Base-by-base conservation (phyloP, 2,113 vertebrate genomes). In the Macquaria ambigua region DNA sequence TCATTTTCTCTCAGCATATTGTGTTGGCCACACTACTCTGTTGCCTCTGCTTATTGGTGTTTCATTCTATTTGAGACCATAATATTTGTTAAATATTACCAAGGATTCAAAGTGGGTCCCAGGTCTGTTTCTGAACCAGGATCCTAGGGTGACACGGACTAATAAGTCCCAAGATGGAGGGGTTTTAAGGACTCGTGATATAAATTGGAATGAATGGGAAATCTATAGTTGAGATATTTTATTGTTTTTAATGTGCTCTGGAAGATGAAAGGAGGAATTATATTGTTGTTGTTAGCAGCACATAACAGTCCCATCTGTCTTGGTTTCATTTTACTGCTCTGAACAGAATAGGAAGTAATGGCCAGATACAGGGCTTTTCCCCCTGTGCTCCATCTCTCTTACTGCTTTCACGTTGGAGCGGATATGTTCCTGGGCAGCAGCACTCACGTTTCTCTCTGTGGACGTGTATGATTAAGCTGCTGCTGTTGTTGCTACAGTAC, bases 391-490 rank as follows among this genome's bases (percentile, higher is more conserved):
- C 67, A 66, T 79, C 69, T 82, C 75, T 85, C 63, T 77, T 88
- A 77, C 50, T 20, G 71, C 79, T 88, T 82, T 87, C 71, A 83
- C 81, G 78, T 74, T 67, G 82, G 84, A 85, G 69, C 46, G 59
- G 46, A 82, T 87, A 77, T 80, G 74, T 85, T 85, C 63, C 71
- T 62, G 73, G 58, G 52, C 77, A 59, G 70, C 50, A 43, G 50
- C 31, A 52, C 75, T 88, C 67, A 63, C 6, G 23, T 84, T 85
- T 84, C 71, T 81, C 89, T 86, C 82, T 16, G 81, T 56, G 62
- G 67, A 86, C 62, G 6, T 52, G 77, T 90, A 84, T 88, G 74
- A 88, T 90, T 80, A 84, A 90, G 81, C 59, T 81, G 58, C 75
- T 76, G 50, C 79, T 88, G 74, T 73, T 81, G 62, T 43, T 80